phyloP scores from a whole-genome alignment of 2,888 invertebrate species.

The Nysson spinosus region DNA sequence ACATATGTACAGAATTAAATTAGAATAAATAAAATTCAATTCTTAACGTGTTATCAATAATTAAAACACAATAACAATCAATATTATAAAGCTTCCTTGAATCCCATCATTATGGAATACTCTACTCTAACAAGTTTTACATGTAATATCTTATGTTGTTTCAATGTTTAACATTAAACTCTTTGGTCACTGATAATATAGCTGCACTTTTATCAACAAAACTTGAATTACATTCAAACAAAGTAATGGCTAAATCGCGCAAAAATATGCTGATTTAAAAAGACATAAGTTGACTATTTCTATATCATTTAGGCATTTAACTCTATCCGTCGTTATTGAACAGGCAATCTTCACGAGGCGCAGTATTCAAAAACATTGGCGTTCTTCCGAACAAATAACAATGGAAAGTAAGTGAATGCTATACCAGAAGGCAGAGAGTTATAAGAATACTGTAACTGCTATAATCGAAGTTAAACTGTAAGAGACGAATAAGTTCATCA shows the following conservation, averaged over 20 bases:
- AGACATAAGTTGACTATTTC: slow-evolving; percentile 11
- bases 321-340: slow-evolving; percentile 10
- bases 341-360: slow-evolving; percentile 13
- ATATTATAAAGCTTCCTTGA: slow-evolving; percentile 26
- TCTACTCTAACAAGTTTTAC: slow-evolving; percentile 14
- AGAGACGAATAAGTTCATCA: slow-evolving; percentile 11
- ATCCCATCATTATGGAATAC: slow-evolving; percentile 16
- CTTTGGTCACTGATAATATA: slow-evolving; percentile 43
- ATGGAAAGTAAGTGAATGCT: slow-evolving; percentile 13
- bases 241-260: not conserved
- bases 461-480: slow-evolving; percentile 3
- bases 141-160: slow-evolving; percentile 11
- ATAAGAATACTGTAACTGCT: slow-evolving; percentile 15
- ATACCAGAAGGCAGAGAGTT: slow-evolving; percentile 21
- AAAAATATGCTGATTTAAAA: slow-evolving; percentile 15
- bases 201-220: slow-evolving; percentile 9
- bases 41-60: slow-evolving; percentile 18
- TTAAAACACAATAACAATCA: slow-evolving; percentile 37
- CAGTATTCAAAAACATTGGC: slow-evolving; percentile 30
- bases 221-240: slow-evolving; percentile 2
- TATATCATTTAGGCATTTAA: slow-evolving; percentile 21
- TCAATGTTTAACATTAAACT: slow-evolving; percentile 27
- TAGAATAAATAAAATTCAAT: slow-evolving; percentile 45
- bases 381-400: slow-evolving; percentile 41
- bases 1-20: slow-evolving; percentile 40